Percentiles rank a stretch among this genome's conserved stretches.
phyloP scores from a whole-genome alignment of 2,797 vertebrate species.

The Phylloscopus collybita region DNA sequence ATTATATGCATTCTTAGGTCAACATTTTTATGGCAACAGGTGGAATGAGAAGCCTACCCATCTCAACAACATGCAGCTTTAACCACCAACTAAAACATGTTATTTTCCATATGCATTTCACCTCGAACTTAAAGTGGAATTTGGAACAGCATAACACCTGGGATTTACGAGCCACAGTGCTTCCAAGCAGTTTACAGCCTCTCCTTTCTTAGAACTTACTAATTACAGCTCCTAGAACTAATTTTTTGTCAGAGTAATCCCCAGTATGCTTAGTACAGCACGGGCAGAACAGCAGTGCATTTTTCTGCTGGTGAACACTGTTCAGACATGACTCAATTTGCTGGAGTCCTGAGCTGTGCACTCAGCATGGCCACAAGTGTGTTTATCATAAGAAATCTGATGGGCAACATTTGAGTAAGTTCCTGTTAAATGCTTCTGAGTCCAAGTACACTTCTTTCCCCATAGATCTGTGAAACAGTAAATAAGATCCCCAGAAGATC shows the following conservation, averaged over 20 bases:
- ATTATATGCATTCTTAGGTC: not conserved
- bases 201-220: not conserved
- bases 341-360: not conserved
- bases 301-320: not conserved
- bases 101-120: not conserved
- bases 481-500: not conserved
- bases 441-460: not conserved
- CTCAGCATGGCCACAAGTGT: not conserved
- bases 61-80: not conserved
- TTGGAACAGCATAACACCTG: not conserved
- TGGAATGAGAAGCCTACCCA: not conserved
- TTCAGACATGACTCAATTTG: not conserved
- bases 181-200: not conserved
- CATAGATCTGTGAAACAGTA: not conserved
- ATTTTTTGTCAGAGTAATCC: not conserved
- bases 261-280: not conserved
- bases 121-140: not conserved
- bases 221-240: not conserved
- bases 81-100: not conserved
- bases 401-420: not conserved
- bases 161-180: not conserved
- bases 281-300: not conserved
- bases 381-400: not conserved
- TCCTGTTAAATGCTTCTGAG: not conserved
- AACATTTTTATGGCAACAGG: not conserved